Percentiles rank a stretch among this genome's conserved stretches.
Evolutionary conservation across 2,797 vertebrate species (phyloP).

Genomic region (Dipus sagitta): DNA sequence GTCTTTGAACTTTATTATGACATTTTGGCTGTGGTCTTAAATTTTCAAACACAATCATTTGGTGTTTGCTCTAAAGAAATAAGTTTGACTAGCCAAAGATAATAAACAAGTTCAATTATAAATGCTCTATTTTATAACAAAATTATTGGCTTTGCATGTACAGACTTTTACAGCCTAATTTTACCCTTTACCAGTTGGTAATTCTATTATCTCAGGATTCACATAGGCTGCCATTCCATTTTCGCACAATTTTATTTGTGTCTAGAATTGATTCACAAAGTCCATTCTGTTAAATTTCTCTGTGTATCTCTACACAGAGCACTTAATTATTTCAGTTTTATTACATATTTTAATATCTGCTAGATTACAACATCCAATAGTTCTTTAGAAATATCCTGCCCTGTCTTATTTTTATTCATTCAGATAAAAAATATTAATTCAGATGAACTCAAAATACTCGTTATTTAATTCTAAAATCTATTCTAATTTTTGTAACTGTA

Average conservation of each 20-base stretch:
- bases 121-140: background rate
- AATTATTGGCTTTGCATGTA: background rate
- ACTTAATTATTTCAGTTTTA: conserved; percentile 43
- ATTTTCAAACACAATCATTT: background rate
- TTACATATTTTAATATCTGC: conserved; percentile 30
- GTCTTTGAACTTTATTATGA: background rate
- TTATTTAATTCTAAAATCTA: background rate
- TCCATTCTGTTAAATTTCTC: background rate
- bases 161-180: background rate
- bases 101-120: background rate
- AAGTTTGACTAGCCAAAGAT: background rate
- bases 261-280: background rate
- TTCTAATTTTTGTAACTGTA: background rate
- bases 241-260: background rate
- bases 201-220: background rate
- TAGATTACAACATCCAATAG: background rate
- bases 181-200: background rate
- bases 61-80: background rate
- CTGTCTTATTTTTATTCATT: background rate
- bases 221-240: background rate
- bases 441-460: background rate
- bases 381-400: background rate
- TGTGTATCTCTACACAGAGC: background rate
- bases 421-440: background rate
- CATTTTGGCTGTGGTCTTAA: background rate